These are phyloP conservation scores for Pteronotus mesoamericanus DNA, from an alignment of 2,797 vertebrate genomes.

Conservation along the genomic window DNA sequence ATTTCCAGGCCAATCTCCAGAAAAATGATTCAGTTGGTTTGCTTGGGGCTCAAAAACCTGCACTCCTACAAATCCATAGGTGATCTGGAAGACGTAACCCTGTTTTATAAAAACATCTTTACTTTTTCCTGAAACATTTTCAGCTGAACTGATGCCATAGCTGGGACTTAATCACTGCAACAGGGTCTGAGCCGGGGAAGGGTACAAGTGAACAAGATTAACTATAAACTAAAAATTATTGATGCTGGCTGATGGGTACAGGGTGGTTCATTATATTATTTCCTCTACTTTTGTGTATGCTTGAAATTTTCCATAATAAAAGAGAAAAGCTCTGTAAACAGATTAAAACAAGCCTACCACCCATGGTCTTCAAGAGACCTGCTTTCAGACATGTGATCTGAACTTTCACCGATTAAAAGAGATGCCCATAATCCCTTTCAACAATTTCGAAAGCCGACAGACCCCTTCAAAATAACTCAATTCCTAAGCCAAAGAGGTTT, in stretches of 20 bases:
- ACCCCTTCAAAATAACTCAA: background rate
- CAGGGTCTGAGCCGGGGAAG: background rate
- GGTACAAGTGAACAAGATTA: background rate
- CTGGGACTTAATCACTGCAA: background rate
- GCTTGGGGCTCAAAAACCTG: background rate
- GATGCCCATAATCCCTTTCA: background rate
- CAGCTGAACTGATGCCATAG: background rate
- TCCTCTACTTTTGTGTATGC: background rate
- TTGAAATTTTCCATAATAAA: slow-evolving; percentile 8
- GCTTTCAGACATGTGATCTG: background rate
- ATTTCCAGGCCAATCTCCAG: background rate
- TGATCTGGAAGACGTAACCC: background rate
- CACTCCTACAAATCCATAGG: slow-evolving; percentile 2
- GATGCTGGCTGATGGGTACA: background rate
- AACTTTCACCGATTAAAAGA: background rate
- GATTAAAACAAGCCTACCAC: background rate
- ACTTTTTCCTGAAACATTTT: background rate
- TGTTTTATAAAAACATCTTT: slow-evolving; percentile 23
- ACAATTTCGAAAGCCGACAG: background rate
- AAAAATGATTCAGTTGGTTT: background rate
- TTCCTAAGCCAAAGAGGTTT: background rate
- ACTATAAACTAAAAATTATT: background rate
- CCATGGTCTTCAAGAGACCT: background rate
- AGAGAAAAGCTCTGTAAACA: background rate
- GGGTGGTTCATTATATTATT: background rate